Evolutionary conservation across 2,797 vertebrate genomes (phyloP).

Genomic region (Valencia hispanica): DNA sequence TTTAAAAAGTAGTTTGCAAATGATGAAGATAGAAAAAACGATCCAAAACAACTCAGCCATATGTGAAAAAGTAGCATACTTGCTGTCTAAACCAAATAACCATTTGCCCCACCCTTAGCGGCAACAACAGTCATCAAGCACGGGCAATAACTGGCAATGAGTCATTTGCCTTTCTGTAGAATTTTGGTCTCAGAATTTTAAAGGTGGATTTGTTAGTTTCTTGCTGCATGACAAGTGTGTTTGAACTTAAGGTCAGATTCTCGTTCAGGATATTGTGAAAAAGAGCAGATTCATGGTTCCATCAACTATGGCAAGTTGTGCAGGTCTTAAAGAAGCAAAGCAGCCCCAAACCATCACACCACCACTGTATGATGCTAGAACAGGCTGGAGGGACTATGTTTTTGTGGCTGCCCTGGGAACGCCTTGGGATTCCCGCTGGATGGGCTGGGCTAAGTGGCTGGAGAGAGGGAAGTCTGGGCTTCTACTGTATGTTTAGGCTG

Average conservation of each 20-base stretch:
- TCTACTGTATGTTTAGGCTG: too few relatives aligned
- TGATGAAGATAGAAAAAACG: neutral
- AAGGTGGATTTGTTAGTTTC: neutral
- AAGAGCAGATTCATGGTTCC: too few relatives aligned
- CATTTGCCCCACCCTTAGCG: neutral
- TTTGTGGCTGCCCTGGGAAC: too few relatives aligned
- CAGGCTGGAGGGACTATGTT: too few relatives aligned
- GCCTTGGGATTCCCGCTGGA: too few relatives aligned
- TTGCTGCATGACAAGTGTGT: neutral
- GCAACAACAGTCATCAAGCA: neutral
- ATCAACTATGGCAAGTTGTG: too few relatives aligned
- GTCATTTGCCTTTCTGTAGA: neutral
- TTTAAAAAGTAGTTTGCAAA: neutral
- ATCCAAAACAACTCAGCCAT: neutral
- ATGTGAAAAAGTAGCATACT: too few relatives aligned
- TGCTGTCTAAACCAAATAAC: neutral
- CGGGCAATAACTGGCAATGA: neutral
- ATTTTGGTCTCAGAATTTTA: too few relatives aligned
- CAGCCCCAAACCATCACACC: neutral
- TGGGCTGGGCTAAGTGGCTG: too few relatives aligned
- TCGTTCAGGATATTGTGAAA: too few relatives aligned
- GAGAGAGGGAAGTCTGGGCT: too few relatives aligned
- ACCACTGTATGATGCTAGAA: neutral
- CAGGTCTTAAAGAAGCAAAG: neutral
- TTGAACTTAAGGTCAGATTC: neutral